Evolutionary conservation across 2,797 vertebrate species (phyloP), one percentile per base, ranked within the genome.

Genomic region (Bovichtus variegatus): DNA sequence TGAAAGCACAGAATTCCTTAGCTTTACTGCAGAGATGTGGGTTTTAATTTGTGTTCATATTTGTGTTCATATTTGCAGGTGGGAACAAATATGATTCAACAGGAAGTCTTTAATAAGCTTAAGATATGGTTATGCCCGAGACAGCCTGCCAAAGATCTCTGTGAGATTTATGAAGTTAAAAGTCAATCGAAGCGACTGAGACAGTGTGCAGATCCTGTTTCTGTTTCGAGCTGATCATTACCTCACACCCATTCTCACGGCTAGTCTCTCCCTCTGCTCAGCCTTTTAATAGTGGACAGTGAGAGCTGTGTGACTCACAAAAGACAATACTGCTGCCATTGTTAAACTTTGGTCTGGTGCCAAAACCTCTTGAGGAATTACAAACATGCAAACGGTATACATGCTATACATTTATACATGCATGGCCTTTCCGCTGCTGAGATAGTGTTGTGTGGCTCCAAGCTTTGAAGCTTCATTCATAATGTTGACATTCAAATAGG

Each of bases 261-360:
- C 65, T 21, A 19, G 25, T 55, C 7, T n/a, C n/a, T n/a, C n/a
- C n/a, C 15, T 21, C 36, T 47, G 10, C n/a, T 9, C 36, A 68
- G 7, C 9, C 25, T 49, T 50, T 44, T 9, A 16, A 23, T 31
- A 49, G 40, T 36, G 18, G 47, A 54, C 62, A 49, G n/a, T 62
- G 49, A 36, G 65, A 59, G 46, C 54, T 62, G 34, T 62, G 55
- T 74, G 66, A 78, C 61, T 57, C 68, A 71, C 40, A 53, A 46
- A 7, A 58, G 11, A 58, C 51, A 34, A 53, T 70, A 46, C 43
- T 16, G 15, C 29, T 62, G 43, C 38, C 31, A 41, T 64, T 71
- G 60, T 72, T 46, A 15, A 36, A 49, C 18, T 55, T 31, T 70
- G 66, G 53, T 71, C 31, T 19, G 12, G 13, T 25, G 66, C 66